Evolutionary conservation across 2,888 invertebrate species (phyloP).

Genomic region (Tiliacea aurago): DNA sequence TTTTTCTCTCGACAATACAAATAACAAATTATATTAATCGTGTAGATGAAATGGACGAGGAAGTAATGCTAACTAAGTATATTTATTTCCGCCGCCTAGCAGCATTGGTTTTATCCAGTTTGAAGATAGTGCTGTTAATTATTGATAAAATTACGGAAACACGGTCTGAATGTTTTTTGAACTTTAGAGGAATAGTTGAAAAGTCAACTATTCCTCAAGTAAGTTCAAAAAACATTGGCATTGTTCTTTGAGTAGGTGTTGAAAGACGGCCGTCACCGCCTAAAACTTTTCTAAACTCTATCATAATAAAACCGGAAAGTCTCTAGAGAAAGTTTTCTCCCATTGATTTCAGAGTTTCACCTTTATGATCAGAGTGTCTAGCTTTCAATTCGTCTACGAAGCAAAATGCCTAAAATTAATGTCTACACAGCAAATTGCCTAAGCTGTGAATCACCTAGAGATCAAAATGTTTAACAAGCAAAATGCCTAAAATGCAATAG

Average conservation of each 20-base stretch:
- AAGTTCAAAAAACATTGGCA: neutral
- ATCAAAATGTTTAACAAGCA: no score
- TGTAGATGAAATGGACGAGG: neutral
- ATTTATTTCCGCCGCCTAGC: neutral
- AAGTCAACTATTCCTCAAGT: neutral
- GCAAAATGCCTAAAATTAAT: no score
- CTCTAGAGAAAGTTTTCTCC: neutral
- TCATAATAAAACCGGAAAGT: neutral
- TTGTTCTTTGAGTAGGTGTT: neutral
- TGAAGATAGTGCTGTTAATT: neutral
- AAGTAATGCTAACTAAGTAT: neutral
- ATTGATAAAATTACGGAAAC: neutral
- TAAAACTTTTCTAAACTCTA: neutral
- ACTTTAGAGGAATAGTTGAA: no score
- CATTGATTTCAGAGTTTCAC: conserved; percentile 2
- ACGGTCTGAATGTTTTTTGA: no score
- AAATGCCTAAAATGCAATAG: no score
- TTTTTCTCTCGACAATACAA: neutral
- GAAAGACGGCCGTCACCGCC: neutral
- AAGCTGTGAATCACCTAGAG: no score
- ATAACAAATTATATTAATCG: neutral
- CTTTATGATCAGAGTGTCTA: no score
- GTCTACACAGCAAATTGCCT: no score
- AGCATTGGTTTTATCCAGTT: neutral
- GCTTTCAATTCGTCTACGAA: no score